A percentile compares a stretch with the other conserved stretches of the same genome.
phyloP scores from a whole-genome alignment of 2,888 invertebrate genomes.

The Lithosia quadra region DNA sequence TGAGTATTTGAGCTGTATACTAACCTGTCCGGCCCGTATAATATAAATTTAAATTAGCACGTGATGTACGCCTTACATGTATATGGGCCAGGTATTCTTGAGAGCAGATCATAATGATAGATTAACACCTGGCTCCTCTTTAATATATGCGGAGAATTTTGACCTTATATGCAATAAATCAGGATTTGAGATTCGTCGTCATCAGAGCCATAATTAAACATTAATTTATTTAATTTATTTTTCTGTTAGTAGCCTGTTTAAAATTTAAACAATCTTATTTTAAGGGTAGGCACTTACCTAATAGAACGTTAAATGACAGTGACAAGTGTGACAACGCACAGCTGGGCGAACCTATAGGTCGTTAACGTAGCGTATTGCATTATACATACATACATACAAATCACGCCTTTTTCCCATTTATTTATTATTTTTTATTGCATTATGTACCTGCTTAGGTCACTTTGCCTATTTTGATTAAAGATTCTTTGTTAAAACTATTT shows the following conservation, averaged over 20 bases:
- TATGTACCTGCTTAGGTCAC: too few relatives aligned
- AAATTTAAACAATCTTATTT: too few relatives aligned
- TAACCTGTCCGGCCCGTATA: conserved; percentile 32
- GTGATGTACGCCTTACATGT: conserved; percentile 27
- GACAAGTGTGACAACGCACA: neutral
- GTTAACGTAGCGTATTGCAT: neutral
- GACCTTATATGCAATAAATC: conserved; percentile 38
- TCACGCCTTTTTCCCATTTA: too few relatives aligned
- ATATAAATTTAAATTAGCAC: conserved; percentile 47
- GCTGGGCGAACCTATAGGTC: neutral
- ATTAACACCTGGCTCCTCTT: conserved; percentile 50
- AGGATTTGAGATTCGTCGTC: conserved; percentile 20
- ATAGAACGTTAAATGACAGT: neutral
- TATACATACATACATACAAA: too few relatives aligned
- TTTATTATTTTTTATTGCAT: too few relatives aligned
- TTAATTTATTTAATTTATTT: neutral
- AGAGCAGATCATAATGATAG: conserved; percentile 34
- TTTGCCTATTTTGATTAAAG: too few relatives aligned
- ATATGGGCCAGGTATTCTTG: conserved; percentile 37
- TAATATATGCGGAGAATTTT: conserved; percentile 30
- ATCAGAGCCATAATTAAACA: conserved; percentile 19
- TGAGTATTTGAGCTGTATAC: conserved; percentile 57
- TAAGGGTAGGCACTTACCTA: neutral
- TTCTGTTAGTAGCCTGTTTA: neutral
- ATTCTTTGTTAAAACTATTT: neutral